Base-by-base conservation (phyloP, 2,888 invertebrate genomes). In the Epiperipatus broadwayi region DNA sequence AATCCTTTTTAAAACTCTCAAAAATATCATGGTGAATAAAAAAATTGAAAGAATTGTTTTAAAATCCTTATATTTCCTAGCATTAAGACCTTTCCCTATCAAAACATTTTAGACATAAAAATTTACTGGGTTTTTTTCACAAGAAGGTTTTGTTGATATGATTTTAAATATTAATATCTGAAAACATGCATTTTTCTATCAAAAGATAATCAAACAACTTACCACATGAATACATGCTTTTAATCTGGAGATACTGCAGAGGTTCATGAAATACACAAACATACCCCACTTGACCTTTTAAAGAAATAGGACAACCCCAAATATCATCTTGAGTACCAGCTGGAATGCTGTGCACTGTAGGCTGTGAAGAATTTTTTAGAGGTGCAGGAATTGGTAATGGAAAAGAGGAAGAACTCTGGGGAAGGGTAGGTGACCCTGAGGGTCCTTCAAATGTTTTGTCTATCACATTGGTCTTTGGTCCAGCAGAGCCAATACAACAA, bases 241-340 rank as follows among this genome's bases (percentile, higher is more conserved):
- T 56, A 16, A 62, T 55, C 35, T 63, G 60, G n/a, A 48, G 46
- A 2, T 50, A 46, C 12, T 52, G 50, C 4, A 64, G 45, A 2
- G 57, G 50, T 37, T 64, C 64, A 41, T 58, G 57, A 43, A 70
- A 68, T 10, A 71, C 50, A 34, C 65, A 54, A 5, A 67, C 61
- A 10, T 63, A 60, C 1, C 65, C 66, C 2, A 71, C 47, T 48
- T 68, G 68, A 3, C 70, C 71, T 30, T 58, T 55, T 4, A 71
- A 49, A 38, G 65, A 61, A 5, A 58, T 53, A 22, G 64, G 61
- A 29, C 58, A 57, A 0, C 71, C 71, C 52, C 66, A 70, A 1
- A 66, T 60, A 1, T 64, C 64, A 45, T 70, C 67, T 50, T 69
- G 67, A 56, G 63, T 61, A 19, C 67, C 68, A 22, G 60, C 56